These are phyloP conservation scores for Tauraco hartlaubi DNA, from an alignment of 2,797 vertebrate species.

Conservation along the genomic window DNA sequence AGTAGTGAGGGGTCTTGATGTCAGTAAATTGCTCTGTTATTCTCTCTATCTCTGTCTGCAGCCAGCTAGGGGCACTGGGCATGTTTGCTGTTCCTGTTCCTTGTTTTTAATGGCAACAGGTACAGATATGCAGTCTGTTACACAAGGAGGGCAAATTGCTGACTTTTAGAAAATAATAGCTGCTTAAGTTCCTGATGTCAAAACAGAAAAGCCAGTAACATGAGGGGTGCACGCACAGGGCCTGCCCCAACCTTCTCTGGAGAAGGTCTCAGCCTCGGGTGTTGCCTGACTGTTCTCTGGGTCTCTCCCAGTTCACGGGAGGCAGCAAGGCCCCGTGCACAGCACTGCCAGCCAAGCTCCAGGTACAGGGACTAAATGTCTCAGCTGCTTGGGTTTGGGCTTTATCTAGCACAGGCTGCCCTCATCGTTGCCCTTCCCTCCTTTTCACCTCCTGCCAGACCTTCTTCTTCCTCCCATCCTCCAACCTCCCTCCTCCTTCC, in stretches of 20 bases:
- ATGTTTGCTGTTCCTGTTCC: background rate
- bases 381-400: background rate
- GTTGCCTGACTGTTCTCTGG: background rate
- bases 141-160: background rate
- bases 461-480: background rate
- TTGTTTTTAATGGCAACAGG: background rate
- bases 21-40: background rate
- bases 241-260: background rate
- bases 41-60: background rate
- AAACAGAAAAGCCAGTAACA: background rate
- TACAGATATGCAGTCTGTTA: background rate
- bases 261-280: rapidly evolving
- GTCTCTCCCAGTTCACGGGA: background rate
- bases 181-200: background rate
- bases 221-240: rapidly evolving
- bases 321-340: rapidly evolving
- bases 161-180: background rate
- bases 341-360: background rate
- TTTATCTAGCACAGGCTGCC: background rate
- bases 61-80: rapidly evolving
- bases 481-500: background rate
- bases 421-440: background rate
- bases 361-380: too few species aligned
- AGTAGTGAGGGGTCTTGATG: background rate
- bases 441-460: background rate